Conservation (phyloP, 2,797 vertebrate species). For the Distichodus sexfasciatus region DNA sequence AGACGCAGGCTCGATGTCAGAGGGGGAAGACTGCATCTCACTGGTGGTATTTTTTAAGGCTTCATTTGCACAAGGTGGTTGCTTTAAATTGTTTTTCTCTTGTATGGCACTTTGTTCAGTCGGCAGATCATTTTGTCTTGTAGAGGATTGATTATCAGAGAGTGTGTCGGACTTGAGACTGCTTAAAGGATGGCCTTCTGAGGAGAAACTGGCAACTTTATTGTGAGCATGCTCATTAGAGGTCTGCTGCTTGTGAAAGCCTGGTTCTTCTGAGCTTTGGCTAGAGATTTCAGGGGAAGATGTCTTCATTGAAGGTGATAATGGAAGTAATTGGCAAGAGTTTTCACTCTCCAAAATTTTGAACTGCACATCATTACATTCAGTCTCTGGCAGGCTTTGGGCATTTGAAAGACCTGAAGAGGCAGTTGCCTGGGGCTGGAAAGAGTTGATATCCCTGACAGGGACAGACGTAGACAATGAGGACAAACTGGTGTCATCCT, state of each 20-base stretch:
- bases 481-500: neutral
- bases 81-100: constrained; percentile 14
- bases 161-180: neutral
- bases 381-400: neutral
- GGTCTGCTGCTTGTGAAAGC: neutral
- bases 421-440: neutral
- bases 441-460: neutral
- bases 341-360: neutral
- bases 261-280: neutral
- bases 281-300: neutral
- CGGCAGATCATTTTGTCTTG: neutral
- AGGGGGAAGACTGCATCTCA: neutral
- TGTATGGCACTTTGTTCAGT: neutral
- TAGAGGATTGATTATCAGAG: neutral
- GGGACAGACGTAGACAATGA: neutral
- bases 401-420: neutral
- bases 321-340: neutral
- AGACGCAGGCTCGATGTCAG: neutral
- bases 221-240: neutral
- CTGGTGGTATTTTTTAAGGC: neutral
- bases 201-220: neutral
- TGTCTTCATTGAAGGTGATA: neutral
- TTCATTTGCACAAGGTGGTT: neutral
- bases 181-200: neutral
- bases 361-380: neutral